phyloP scores from a whole-genome alignment of 2,888 invertebrate species.

The Chrysolina americana region DNA sequence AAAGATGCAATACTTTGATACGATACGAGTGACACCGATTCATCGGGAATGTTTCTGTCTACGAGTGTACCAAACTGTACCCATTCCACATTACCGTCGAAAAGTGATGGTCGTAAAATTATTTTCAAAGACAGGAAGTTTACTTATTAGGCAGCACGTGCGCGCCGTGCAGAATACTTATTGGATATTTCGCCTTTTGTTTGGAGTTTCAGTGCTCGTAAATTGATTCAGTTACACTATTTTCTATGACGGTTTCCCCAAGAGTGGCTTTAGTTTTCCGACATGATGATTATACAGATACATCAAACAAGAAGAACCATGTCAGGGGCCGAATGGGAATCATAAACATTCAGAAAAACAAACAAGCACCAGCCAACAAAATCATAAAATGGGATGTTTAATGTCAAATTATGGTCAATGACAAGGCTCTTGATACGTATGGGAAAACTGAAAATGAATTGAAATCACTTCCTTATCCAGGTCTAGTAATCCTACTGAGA shows the following conservation, averaged over 20 bases:
- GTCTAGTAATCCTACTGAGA: too few species aligned
- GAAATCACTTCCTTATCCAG: too few species aligned
- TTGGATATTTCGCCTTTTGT: constrained; percentile 35
- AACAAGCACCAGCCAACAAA: background rate
- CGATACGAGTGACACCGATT: constrained; percentile 12
- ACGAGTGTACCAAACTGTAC: background rate
- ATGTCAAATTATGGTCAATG: background rate
- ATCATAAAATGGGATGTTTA: background rate
- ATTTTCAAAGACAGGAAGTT: constrained; percentile 53
- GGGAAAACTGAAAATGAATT: too few species aligned
- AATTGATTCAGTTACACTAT: constrained; percentile 26
- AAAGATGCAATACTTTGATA: too few species aligned
- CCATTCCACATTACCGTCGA: background rate
- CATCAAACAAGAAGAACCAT: constrained; percentile 7
- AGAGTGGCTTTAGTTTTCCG: background rate
- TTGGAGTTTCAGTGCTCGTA: constrained; percentile 26
- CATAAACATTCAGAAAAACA: background rate
- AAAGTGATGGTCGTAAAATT: constrained; percentile 16
- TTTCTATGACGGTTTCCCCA: constrained; percentile 22
- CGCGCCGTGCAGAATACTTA: constrained; percentile 41
- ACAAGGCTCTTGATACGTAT: background rate
- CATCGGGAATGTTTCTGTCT: constrained; percentile 6
- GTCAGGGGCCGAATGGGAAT: background rate
- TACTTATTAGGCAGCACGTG: constrained; percentile 51
- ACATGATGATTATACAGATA: constrained; percentile 1